phyloP scores from a whole-genome alignment of 1,140 invertebrate species.

The Dysdera silvatica region DNA sequence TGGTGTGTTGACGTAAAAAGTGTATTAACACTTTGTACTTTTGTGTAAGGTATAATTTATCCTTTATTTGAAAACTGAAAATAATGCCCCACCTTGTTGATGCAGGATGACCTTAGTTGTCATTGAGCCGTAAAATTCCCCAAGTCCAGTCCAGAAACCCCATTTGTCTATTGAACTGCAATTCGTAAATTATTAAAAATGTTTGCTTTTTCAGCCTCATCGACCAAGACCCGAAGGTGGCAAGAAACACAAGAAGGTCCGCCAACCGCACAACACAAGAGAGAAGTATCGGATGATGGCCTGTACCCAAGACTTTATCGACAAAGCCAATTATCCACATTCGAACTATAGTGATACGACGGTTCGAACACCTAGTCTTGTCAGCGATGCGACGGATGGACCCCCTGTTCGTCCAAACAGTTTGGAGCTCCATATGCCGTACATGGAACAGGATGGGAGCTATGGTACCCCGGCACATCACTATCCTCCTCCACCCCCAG shows the following conservation, averaged over 20 bases:
- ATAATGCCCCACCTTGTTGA: no score
- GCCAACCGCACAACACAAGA: constrained; percentile 75
- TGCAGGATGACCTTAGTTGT: no score
- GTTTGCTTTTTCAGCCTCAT: constrained; percentile 18
- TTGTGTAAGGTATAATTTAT: no score
- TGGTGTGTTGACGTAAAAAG: no score
- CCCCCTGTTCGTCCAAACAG: constrained; percentile 63
- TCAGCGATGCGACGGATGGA: constrained; percentile 43
- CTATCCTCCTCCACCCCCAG: constrained; percentile 36
- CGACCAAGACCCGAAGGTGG: constrained; percentile 25
- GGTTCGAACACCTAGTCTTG: constrained; percentile 17
- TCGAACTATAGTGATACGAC: constrained; percentile 24
- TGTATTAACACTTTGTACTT: no score
- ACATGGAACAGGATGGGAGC: constrained; percentile 18
- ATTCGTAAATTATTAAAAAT: neutral
- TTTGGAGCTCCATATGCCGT: constrained; percentile 50
- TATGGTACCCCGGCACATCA: constrained; percentile 33
- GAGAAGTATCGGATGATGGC: constrained; percentile 74
- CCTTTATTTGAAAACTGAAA: no score
- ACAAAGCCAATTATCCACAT: constrained; percentile 15
- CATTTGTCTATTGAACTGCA: no score
- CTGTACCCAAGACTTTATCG: constrained; percentile 43
- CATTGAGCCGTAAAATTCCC: no score
- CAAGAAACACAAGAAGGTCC: constrained; percentile 63
- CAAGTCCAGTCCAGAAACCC: no score